Percentiles rank a stretch among this genome's conserved stretches.
Evolutionary conservation across 2,888 invertebrate species (phyloP).

Genomic region (Aphodius sticticus): DNA sequence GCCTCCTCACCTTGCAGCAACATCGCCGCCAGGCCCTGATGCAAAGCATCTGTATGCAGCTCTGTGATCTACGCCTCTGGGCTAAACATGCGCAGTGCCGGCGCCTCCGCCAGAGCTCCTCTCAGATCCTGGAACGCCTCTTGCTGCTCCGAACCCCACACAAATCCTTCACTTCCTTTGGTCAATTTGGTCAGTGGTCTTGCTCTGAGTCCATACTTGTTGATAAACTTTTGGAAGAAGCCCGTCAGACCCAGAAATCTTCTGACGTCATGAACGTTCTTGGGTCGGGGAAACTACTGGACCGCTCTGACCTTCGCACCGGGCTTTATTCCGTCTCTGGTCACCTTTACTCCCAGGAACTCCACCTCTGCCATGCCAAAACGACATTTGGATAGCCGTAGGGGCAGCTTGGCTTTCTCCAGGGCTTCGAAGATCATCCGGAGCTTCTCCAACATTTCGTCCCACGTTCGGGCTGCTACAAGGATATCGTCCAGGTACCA

Average conservation of each 20-base stretch:
- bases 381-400: background rate
- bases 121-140: background rate
- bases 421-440: background rate
- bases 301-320: too few species aligned
- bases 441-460: constrained; percentile 5
- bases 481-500: background rate
- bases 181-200: background rate
- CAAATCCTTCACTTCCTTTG: background rate
- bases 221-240: background rate
- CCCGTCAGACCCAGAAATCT: too few species aligned
- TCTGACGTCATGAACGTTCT: too few species aligned
- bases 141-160: background rate
- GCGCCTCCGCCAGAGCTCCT: constrained; percentile 6
- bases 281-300: too few species aligned
- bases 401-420: constrained; percentile 12
- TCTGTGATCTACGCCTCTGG: constrained; percentile 31
- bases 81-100: constrained; percentile 38
- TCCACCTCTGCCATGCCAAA: background rate
- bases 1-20: constrained; percentile 22
- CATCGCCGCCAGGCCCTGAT: constrained; percentile 44
- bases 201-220: background rate
- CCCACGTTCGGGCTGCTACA: constrained; percentile 17
- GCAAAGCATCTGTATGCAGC: constrained; percentile 40
- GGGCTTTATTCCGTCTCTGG: background rate
- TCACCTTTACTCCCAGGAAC: background rate